Base-by-base conservation (phyloP, 1,140 invertebrate species). In the Cyphomyrmex costatus region DNA sequence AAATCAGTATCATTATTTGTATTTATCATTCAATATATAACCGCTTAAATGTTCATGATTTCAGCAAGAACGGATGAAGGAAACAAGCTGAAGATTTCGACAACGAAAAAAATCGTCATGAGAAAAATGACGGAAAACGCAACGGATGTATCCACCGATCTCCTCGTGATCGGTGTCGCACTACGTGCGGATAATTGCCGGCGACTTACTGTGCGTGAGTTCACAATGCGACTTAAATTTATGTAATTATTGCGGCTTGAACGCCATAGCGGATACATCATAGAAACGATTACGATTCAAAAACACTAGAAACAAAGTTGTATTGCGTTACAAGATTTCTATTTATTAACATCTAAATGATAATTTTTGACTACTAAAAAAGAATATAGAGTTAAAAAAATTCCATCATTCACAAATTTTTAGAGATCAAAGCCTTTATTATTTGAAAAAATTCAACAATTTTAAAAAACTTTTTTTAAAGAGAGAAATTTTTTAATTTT, bases 181-280 rank as follows among this genome's bases (percentile, higher is more conserved):
- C 27, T 73, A 73, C 79, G 79, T 83, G 79, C 68, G n/a, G 68
- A 46, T 83, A 83, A 83, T 83, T 73, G n/a, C 53, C 19, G 36
- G 42, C 24, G 27, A 61, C 46, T 73, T 24, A 14, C 36, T 70
- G n/a, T 60, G 66, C 49, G 49, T 56, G 14, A 56, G 36, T 74
- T 74, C 79, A 61, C 68, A 83, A 80, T 83, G 68, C 56, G 68
- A 83, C 79, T 46, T 24, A 14, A 68, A 83, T 83, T 83, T 83
- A 83, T 36, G 36, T 83, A 83, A 83, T 7, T 14, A 12, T 19
- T 10, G 33, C 42, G 10, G 60, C 27, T 82, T 14, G 51, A 70
- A 27, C 19, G 16, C 16, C 8, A 4, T n/a, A 2, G 33, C 8
- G 16, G 10, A 10, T 5, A 63, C 21, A 61, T n/a, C 3, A 21